Evolutionary conservation across 2,113 vertebrate genomes (phyloP).

Genomic region (Raja brachyura): DNA sequence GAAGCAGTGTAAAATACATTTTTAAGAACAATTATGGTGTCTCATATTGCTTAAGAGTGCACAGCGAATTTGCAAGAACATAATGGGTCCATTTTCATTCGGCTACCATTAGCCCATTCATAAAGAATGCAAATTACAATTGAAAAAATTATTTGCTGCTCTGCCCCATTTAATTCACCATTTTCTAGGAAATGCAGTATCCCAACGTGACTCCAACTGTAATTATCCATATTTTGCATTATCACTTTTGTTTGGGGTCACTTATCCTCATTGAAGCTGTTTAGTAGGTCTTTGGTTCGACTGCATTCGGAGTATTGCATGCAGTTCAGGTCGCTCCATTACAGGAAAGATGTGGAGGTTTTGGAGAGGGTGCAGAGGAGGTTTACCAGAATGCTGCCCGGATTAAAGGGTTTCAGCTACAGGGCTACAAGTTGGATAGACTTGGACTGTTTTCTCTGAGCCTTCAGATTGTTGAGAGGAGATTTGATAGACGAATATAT

Average conservation of each 20-base stretch:
- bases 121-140: background rate
- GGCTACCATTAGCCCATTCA: background rate
- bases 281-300: too few relatives aligned
- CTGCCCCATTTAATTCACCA: background rate
- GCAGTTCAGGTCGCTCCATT: too few relatives aligned
- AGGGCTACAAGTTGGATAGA: too few relatives aligned
- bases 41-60: background rate
- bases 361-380: too few relatives aligned
- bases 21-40: background rate
- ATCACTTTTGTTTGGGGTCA: background rate
- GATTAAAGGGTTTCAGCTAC: too few relatives aligned
- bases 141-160: background rate
- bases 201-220: background rate
- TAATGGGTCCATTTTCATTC: background rate
- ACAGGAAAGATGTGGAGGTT: too few relatives aligned
- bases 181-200: background rate
- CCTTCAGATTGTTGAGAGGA: too few relatives aligned
- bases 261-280: background rate
- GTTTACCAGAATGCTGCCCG: too few relatives aligned
- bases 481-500: too few relatives aligned
- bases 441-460: too few relatives aligned
- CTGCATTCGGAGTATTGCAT: too few relatives aligned
- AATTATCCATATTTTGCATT: background rate
- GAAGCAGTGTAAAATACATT: slow-evolving; percentile 12
- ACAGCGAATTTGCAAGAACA: background rate